These are phyloP conservation scores for Morphnarchus princeps DNA, from an alignment of 2,113 vertebrate genomes.

Conservation along the genomic window DNA sequence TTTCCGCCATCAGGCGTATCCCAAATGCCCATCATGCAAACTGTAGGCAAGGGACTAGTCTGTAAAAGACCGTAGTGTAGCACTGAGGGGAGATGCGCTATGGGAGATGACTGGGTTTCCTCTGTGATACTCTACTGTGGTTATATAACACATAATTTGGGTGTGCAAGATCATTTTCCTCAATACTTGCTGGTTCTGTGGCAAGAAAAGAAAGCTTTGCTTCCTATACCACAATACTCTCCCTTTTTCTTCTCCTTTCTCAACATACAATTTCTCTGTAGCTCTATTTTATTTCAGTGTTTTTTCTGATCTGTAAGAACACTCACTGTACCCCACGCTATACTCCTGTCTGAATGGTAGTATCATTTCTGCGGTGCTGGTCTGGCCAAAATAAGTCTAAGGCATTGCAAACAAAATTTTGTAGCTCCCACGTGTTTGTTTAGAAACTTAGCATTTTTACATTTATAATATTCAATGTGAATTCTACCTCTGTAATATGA, in stretches of 20 bases:
- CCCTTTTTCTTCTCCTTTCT: not conserved
- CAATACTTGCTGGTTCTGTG: not conserved
- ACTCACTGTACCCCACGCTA: not conserved
- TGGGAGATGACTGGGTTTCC: not conserved
- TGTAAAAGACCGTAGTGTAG: not conserved
- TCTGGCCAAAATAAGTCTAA: not conserved
- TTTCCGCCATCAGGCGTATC: not conserved
- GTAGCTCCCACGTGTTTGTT: not conserved
- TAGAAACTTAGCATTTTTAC: not conserved
- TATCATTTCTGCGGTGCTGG: not conserved
- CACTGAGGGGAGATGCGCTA: not conserved
- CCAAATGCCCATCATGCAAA: not conserved
- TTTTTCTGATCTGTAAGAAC: not conserved
- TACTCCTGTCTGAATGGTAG: not conserved
- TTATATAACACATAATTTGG: not conserved
- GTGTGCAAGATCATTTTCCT: not conserved
- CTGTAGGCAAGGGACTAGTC: not conserved
- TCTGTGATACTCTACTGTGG: not conserved
- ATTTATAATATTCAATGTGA: not conserved
- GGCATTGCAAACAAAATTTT: not conserved
- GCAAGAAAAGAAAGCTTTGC: not conserved
- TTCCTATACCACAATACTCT: not conserved
- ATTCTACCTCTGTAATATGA: not conserved
- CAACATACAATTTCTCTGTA: not conserved
- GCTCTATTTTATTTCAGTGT: not conserved